Conservation (phyloP, 2,113 vertebrate genomes). For the Gallinago undulata region DNA sequence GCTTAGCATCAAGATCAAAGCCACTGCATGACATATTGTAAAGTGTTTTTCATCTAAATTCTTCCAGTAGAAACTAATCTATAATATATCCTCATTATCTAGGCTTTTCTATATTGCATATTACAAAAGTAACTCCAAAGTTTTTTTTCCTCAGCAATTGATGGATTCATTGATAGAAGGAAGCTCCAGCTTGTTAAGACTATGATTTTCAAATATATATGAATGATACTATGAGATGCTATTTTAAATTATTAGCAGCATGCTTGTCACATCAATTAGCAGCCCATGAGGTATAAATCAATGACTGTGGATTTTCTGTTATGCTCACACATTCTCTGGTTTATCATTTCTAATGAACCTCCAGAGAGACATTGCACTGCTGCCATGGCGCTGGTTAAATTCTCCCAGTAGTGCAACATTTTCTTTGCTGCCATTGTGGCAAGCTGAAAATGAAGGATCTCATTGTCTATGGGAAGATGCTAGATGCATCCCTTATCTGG, state of each 20-base stretch:
- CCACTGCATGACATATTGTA: not conserved
- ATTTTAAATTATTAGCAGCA: not conserved
- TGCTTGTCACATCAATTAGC: conserved; percentile 5
- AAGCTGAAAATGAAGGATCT: not conserved
- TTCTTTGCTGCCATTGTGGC: not conserved
- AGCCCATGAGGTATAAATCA: not conserved
- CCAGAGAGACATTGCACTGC: not conserved
- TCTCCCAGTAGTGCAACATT: not conserved
- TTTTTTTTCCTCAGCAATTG: not conserved
- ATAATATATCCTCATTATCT: not conserved
- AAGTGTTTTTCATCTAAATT: not conserved
- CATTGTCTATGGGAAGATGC: not conserved
- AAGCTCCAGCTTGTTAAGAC: not conserved
- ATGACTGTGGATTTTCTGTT: not conserved
- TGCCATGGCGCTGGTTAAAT: not conserved
- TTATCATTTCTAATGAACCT: not conserved
- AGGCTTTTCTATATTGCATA: not conserved
- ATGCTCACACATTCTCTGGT: not conserved
- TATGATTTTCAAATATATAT: not conserved
- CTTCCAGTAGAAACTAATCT: not conserved
- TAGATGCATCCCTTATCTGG: not conserved
- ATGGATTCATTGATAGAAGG: not conserved
- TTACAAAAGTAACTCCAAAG: not conserved
- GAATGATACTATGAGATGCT: not conserved
- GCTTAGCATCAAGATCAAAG: not conserved